Conservation (phyloP, 2,888 invertebrate genomes). For the Synergus japonicus region DNA sequence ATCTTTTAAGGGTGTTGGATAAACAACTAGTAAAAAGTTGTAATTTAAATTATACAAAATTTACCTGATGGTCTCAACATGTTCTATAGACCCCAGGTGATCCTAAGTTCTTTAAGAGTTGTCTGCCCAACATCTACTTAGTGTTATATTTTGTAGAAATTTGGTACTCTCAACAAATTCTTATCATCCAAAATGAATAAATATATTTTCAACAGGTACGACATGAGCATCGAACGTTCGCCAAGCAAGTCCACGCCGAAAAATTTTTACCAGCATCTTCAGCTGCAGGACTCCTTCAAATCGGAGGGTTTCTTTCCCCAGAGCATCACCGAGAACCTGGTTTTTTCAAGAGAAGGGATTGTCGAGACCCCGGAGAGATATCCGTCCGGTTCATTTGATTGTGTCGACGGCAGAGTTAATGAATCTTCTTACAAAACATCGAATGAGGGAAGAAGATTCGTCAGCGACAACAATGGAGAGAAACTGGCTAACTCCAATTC, state of each 20-base stretch:
- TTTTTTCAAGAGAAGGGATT: slow-evolving; percentile 63
- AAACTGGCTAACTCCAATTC: slow-evolving; percentile 65
- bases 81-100: too few species aligned
- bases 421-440: slow-evolving; percentile 56
- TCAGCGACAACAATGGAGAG: slow-evolving; percentile 56
- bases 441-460: slow-evolving; percentile 59
- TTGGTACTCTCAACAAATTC: too few species aligned
- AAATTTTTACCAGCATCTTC: slow-evolving; percentile 50
- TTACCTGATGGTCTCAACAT: too few species aligned
- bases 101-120: neutral
- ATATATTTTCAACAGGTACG: slow-evolving; percentile 61
- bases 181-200: neutral
- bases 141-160: neutral
- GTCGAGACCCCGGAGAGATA: slow-evolving; percentile 63
- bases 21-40: too few species aligned
- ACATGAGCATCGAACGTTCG: slow-evolving; percentile 67
- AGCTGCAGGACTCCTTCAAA: slow-evolving; percentile 64
- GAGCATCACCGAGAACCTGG: slow-evolving; percentile 65
- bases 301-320: slow-evolving; percentile 72
- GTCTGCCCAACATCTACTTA: neutral
- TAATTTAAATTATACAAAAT: too few species aligned
- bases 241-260: slow-evolving; percentile 47
- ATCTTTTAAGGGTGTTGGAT: neutral
- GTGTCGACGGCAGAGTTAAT: slow-evolving; percentile 66
- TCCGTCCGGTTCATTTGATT: slow-evolving; percentile 67